phyloP scores from a whole-genome alignment of 2,888 invertebrate species.

The Lithophane leautieri region DNA sequence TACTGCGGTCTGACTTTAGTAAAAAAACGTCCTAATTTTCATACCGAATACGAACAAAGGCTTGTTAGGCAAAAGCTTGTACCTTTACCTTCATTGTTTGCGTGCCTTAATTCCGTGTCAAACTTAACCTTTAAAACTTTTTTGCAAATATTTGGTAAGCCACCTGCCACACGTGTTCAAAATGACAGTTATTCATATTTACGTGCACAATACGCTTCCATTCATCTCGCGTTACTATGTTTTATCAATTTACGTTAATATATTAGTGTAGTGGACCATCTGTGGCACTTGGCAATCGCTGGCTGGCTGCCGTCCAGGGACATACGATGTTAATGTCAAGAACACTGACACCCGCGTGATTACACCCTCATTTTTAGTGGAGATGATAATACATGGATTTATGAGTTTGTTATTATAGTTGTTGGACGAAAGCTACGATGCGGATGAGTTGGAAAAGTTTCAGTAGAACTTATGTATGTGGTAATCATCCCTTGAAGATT shows the following conservation, averaged over 20 bases:
- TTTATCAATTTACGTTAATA: conserved; percentile 64
- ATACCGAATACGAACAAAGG: conserved; percentile 26
- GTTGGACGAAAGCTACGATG: background rate
- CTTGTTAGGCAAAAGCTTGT: conserved; percentile 10
- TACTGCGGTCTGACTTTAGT: conserved; percentile 16
- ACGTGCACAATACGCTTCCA: conserved; percentile 36
- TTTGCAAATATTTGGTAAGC: conserved; percentile 29
- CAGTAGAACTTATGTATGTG: background rate
- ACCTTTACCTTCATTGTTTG: conserved; percentile 20
- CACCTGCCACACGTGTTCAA: conserved; percentile 35
- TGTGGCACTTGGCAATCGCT: conserved; percentile 61
- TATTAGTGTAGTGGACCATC: conserved; percentile 57
- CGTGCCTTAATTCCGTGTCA: conserved; percentile 13
- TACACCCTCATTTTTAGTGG: conserved; percentile 16
- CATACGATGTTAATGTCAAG: conserved; percentile 70
- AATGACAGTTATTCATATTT: conserved; percentile 33
- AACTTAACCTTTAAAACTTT: conserved; percentile 7
- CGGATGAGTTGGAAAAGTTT: background rate
- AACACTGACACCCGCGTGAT: conserved; percentile 55
- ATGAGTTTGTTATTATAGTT: background rate
- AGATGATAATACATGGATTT: conserved; percentile 11
- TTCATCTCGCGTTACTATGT: conserved; percentile 54
- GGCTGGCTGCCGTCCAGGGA: conserved; percentile 62
- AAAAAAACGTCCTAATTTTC: conserved; percentile 24
- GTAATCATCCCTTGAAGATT: background rate